Base-by-base conservation (phyloP, 2,797 vertebrate genomes). In the Chrysolophus pictus region DNA sequence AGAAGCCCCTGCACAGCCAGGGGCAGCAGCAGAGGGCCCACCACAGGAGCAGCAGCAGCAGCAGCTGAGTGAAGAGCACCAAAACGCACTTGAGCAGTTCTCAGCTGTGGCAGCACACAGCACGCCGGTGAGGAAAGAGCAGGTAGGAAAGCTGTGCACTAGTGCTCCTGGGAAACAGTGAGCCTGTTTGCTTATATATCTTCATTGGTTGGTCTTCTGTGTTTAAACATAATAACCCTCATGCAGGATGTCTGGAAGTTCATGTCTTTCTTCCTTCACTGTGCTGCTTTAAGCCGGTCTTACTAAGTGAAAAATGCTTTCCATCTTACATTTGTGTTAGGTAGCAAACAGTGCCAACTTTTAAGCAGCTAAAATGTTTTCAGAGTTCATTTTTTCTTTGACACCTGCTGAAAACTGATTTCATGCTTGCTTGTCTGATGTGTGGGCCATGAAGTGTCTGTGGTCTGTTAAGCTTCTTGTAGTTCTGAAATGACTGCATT, bases 51-150 rank as follows among this genome's bases (percentile, higher is more conserved):
- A 94, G 72, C 97, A 53, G 15, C 23, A 97, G 47, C 51, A 97
- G 87, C 97, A 94, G 31, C 93, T 47, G 3, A 77, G 91, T 0
- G 97, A 97, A 10, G 97, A 98, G 11, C 96, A 96, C 12, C 94
- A 93, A 17, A 97, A 91, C 17, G 90, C 51, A 0, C 87, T 97
- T 2, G 98, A 98, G 95, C 97, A 98, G 93, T 98, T 99, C 58
- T 98, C 98, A 0, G 97, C 97, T 1, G 98, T 98, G 3, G 98
- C 97, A 5, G 98, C 98, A 16, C 98, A 99, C 96, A 98, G 98
- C 98, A 99, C 98, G 0, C 98, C 98, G 0, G 98, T 98, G 97
- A 98, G 96, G 87, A 99, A 98, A 96, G 98, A 99, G 97, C 88
- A 96, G 96, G 97, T 94, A 67, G 88, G 86, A 76, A 33, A 73